Percentiles rank a stretch among this genome's conserved stretches.
phyloP scores from a whole-genome alignment of 1,140 invertebrate species.

The Papilio aristodemus region DNA sequence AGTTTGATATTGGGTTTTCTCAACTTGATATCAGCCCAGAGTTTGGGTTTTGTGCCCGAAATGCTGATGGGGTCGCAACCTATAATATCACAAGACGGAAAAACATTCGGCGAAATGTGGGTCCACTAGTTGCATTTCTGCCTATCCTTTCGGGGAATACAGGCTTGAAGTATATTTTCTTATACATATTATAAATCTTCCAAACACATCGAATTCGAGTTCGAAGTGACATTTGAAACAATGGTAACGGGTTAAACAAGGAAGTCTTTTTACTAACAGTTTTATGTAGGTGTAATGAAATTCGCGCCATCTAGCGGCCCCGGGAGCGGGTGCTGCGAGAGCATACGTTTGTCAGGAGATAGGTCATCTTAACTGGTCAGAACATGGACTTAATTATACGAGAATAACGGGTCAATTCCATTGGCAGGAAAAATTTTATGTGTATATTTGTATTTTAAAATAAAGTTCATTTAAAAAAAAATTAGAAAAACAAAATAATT shows the following conservation, averaged over 20 bases:
- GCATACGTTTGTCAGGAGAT: constrained; percentile 10
- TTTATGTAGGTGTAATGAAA: constrained; percentile 25
- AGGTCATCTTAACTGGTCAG: constrained; percentile 15
- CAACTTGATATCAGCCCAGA: too few relatives aligned
- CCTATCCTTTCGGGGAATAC: too few relatives aligned
- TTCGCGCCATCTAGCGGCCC: not conserved
- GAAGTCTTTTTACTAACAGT: constrained; percentile 8
- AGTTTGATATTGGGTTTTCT: too few relatives aligned
- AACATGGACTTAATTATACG: constrained; percentile 14
- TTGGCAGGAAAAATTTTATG: not conserved
- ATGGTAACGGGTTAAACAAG: not conserved
- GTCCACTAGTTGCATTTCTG: too few relatives aligned
- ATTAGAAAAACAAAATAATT: too few relatives aligned
- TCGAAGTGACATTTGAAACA: not conserved
- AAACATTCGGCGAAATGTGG: too few relatives aligned
- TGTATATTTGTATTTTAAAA: not conserved
- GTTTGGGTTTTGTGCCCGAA: too few relatives aligned
- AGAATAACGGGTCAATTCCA: constrained; percentile 8
- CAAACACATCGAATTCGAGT: not conserved
- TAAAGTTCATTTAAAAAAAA: not conserved
- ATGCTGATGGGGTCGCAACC: too few relatives aligned
- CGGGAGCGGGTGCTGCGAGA: not conserved
- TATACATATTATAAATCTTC: too few relatives aligned
- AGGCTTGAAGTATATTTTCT: too few relatives aligned
- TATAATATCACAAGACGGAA: too few relatives aligned